Conservation (phyloP, 1,140 invertebrate genomes). For the Drosophila sproati region DNA sequence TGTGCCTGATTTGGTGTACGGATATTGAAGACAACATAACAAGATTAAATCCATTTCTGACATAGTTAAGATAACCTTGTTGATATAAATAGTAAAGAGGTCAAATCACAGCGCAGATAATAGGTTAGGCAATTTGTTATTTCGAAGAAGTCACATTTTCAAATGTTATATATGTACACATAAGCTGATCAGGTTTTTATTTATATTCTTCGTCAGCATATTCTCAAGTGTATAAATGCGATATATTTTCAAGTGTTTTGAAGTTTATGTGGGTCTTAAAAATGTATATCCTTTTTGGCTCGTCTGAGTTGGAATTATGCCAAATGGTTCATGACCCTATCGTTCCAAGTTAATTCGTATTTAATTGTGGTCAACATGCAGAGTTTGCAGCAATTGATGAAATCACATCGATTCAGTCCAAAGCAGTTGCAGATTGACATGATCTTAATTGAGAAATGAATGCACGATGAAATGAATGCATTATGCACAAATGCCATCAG, state of each 20-base stretch:
- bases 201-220: no score
- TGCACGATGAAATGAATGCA: constrained; percentile 58
- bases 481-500: constrained; percentile 59
- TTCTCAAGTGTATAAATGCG: no score
- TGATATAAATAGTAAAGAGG: not conserved
- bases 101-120: constrained; percentile 6
- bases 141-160: not conserved
- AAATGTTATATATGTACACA: not conserved
- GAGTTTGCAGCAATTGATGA: not conserved
- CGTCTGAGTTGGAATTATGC: not conserved
- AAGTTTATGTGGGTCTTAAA: no score
- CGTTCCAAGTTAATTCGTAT: constrained; percentile 48
- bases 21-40: not conserved
- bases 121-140: constrained; percentile 26
- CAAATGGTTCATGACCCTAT: constrained; percentile 49
- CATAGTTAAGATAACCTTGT: constrained; percentile 5
- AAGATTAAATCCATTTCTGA: constrained; percentile 4
- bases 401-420: not conserved
- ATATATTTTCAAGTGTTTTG: no score
- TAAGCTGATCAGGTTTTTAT: no score
- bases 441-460: constrained; percentile 63
- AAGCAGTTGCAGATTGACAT: constrained; percentile 27
- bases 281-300: no score
- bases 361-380: constrained; percentile 52
- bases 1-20: not conserved